Evolutionary conservation across 2,113 vertebrate genomes (phyloP).

Genomic region (Rhinoderma darwinii): DNA sequence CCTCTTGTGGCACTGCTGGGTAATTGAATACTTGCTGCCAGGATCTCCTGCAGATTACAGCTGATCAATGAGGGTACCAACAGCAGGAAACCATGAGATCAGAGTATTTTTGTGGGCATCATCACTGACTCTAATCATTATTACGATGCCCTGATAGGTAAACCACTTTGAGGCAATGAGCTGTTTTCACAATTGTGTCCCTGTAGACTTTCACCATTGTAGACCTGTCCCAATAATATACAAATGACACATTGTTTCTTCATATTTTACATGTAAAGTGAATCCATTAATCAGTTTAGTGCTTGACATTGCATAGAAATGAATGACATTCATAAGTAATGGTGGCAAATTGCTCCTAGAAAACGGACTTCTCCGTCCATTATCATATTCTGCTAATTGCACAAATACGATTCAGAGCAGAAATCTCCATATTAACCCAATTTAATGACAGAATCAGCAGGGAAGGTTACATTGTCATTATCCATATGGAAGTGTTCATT

Average conservation of each 20-base stretch:
- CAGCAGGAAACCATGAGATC: too few species aligned
- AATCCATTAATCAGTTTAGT: neutral
- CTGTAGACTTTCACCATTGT: neutral
- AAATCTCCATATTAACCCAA: neutral
- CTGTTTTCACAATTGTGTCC: neutral
- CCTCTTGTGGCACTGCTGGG: too few species aligned
- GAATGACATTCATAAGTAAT: conserved; percentile 10
- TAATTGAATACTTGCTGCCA: too few species aligned
- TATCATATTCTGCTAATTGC: conserved; percentile 35
- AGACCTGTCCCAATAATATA: neutral
- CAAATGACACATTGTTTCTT: neutral
- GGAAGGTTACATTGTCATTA: neutral
- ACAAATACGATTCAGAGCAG: conserved; percentile 1
- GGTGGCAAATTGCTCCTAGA: neutral
- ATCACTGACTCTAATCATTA: too few species aligned
- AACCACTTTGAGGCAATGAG: neutral
- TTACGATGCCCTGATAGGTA: neutral
- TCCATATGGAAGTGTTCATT: neutral
- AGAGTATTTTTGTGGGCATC: too few species aligned
- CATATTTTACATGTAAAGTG: neutral
- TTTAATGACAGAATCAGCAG: neutral
- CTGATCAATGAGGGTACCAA: too few species aligned
- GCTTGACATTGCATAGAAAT: neutral
- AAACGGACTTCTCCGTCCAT: neutral
- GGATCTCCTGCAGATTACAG: too few species aligned